A percentile compares a stretch with the other conserved stretches of the same genome.
These are phyloP conservation scores for Urocynchramus pylzowi DNA, from an alignment of 2,113 vertebrate species.

Conservation along the genomic window DNA sequence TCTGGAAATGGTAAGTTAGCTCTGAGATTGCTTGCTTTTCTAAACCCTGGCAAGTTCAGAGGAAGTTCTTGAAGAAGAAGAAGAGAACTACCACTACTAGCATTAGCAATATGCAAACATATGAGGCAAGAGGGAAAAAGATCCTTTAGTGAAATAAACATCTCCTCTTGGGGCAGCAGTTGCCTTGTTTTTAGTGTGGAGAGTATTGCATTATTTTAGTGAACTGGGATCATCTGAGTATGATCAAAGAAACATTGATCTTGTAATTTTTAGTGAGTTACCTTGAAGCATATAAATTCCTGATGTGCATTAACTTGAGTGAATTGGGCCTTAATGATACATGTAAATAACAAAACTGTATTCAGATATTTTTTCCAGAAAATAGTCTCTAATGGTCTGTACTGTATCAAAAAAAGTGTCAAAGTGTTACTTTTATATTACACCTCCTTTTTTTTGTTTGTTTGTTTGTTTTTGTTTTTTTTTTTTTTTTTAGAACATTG, in stretches of 20 bases:
- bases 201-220: background rate
- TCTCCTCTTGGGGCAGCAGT: constrained; percentile 3
- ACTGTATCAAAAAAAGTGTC: constrained; percentile 50
- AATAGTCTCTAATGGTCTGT: constrained; percentile 42
- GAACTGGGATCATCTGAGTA: background rate
- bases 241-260: background rate
- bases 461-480: background rate
- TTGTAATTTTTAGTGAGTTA: constrained; percentile 16
- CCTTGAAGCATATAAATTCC: constrained; percentile 47
- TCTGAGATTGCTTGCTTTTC: constrained; percentile 8
- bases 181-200: background rate
- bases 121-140: constrained; percentile 38
- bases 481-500: constrained; percentile 36
- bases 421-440: constrained; percentile 69
- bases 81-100: background rate
- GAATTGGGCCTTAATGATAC: constrained; percentile 73
- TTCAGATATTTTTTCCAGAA: constrained; percentile 56
- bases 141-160: background rate
- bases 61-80: background rate
- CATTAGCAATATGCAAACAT: background rate
- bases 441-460: background rate
- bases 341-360: constrained; percentile 61
- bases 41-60: background rate
- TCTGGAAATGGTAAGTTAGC: background rate
- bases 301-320: constrained; percentile 63